phyloP scores from a whole-genome alignment of 1,140 invertebrate species.

The Trichonephila inaurata region DNA sequence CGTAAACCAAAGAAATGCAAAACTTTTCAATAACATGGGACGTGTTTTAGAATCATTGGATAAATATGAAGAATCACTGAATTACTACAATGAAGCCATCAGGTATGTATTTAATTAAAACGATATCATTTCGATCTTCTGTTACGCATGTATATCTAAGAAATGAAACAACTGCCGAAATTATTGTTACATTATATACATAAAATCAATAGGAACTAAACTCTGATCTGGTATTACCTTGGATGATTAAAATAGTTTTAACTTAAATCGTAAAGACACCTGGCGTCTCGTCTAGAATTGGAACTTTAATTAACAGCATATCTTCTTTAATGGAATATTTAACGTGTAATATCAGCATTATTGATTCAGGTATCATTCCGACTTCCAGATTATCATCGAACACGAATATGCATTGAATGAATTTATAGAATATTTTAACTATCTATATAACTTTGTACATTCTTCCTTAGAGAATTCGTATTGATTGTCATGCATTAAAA shows the following conservation, averaged over 20 bases:
- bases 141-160: not conserved
- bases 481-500: too few relatives aligned
- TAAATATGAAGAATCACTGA: constrained; percentile 90
- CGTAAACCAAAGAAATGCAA: constrained; percentile 95
- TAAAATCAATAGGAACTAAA: not conserved
- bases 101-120: constrained; percentile 80
- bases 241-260: not conserved
- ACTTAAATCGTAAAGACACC: not conserved
- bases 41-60: constrained; percentile 95
- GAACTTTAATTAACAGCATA: not conserved
- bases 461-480: too few relatives aligned
- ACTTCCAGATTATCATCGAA: too few relatives aligned
- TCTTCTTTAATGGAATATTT: not conserved
- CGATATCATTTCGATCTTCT: too few relatives aligned
- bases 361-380: too few relatives aligned
- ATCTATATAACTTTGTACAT: too few relatives aligned
- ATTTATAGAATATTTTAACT: too few relatives aligned
- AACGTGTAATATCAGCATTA: too few relatives aligned
- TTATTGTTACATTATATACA: not conserved
- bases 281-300: not conserved
- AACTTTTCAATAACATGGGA: constrained; percentile 98
- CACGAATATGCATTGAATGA: too few relatives aligned
- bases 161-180: not conserved
- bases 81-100: constrained; percentile 95
- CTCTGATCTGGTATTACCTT: not conserved